Evolutionary conservation across 2,888 invertebrate species (phyloP).

Genomic region (Dolichomitus sp.): DNA sequence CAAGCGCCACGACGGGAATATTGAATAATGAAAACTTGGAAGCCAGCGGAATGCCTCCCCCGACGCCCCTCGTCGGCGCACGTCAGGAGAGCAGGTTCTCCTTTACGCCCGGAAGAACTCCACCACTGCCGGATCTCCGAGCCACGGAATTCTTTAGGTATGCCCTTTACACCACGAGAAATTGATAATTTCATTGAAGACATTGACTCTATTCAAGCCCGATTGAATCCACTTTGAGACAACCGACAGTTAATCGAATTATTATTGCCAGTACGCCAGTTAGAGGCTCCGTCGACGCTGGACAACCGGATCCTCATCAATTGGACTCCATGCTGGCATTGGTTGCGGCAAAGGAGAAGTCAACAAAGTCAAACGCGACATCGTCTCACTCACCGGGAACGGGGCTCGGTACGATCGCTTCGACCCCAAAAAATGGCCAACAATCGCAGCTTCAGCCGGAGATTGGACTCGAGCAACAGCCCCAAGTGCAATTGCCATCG

Average conservation of each 20-base stretch:
- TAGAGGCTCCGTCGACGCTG: constrained; percentile 84
- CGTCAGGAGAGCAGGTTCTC: constrained; percentile 88
- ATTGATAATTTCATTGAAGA: constrained; percentile 2
- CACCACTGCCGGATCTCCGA: constrained; percentile 89
- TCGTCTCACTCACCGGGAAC: constrained; percentile 39
- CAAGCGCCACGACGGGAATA: constrained; percentile 10
- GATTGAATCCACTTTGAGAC: neutral
- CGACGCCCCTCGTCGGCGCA: constrained; percentile 84
- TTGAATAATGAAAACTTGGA: constrained; percentile 65
- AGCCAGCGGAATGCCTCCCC: constrained; percentile 84
- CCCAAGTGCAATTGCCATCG: constrained; percentile 41
- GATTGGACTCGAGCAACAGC: constrained; percentile 21
- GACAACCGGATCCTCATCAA: constrained; percentile 81
- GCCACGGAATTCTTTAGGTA: constrained; percentile 89
- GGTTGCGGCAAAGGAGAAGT: constrained; percentile 76
- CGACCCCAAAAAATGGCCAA: constrained; percentile 56
- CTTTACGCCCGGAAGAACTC: constrained; percentile 87
- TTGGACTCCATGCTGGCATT: constrained; percentile 79
- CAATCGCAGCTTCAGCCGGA: constrained; percentile 35
- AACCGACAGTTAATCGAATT: constrained; percentile 18
- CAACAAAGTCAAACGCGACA: constrained; percentile 63
- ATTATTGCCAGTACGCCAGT: constrained; percentile 80
- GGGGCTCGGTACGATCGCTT: constrained; percentile 29
- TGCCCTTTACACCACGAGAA: constrained; percentile 61
- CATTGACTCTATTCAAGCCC: neutral